These are phyloP conservation scores for Alca torda DNA, from an alignment of 2,797 vertebrate species.

Conservation along the genomic window DNA sequence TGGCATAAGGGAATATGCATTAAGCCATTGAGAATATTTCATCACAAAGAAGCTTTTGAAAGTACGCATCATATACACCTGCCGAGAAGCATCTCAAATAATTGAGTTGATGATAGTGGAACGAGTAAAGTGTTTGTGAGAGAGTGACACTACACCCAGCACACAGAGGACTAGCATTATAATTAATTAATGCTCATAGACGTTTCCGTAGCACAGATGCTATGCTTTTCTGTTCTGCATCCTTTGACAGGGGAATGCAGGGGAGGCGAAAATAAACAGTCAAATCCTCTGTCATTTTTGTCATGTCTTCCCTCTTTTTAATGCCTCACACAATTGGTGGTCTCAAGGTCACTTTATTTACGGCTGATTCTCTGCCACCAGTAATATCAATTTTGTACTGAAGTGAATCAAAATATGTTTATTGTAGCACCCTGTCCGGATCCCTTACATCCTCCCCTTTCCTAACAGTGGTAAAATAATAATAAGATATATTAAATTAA, in stretches of 20 bases:
- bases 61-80: neutral
- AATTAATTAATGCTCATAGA: constrained; percentile 58
- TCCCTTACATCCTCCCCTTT: neutral
- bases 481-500: neutral
- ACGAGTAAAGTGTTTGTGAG: neutral
- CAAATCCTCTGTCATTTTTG: constrained; percentile 14
- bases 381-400: neutral
- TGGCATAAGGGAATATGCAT: neutral
- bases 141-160: constrained; percentile 10
- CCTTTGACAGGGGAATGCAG: constrained; percentile 7
- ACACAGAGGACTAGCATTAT: constrained; percentile 21
- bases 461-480: neutral
- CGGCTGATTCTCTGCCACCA: neutral
- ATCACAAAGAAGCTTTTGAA: constrained; percentile 50
- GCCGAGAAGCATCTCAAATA: constrained; percentile 40
- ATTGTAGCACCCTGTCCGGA: neutral
- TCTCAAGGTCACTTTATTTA: constrained; percentile 49
- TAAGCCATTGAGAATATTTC: constrained; percentile 24
- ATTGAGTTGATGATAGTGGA: constrained; percentile 22
- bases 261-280: constrained; percentile 23
- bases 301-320: constrained; percentile 8
- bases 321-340: neutral
- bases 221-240: constrained; percentile 17
- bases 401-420: neutral
- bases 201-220: constrained; percentile 19